These are phyloP conservation scores for Agrochola macilenta DNA, from an alignment of 2,888 invertebrate genomes.

Conservation along the genomic window DNA sequence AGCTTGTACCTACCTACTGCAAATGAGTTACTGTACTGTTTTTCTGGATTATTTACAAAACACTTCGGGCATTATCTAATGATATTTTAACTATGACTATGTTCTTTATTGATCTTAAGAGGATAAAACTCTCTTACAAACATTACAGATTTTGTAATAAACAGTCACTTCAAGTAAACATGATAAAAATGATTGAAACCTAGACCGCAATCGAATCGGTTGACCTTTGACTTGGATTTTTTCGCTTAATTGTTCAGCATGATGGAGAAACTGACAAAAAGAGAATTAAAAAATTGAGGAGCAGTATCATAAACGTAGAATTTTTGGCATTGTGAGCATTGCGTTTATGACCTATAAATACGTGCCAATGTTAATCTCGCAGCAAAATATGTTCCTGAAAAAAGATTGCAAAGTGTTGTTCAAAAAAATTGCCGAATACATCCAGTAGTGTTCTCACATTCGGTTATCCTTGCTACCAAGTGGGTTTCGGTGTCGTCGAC, in stretches of 20 bases:
- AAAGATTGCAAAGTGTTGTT: not conserved
- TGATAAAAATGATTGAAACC: not conserved
- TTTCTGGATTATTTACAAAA: slow-evolving; percentile 16
- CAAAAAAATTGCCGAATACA: slow-evolving; percentile 8
- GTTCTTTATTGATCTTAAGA: not conserved
- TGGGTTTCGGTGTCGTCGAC: slow-evolving; percentile 46
- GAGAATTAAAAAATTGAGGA: not conserved
- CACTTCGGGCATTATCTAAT: slow-evolving; percentile 18
- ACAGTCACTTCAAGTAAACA: not conserved
- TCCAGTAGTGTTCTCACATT: slow-evolving; percentile 12
- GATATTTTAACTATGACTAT: slow-evolving; percentile 5
- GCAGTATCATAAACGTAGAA: not conserved
- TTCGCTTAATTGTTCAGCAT: not conserved
- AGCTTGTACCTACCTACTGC: slow-evolving; percentile 20
- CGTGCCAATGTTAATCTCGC: slow-evolving; percentile 20
- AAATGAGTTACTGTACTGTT: slow-evolving; percentile 12
- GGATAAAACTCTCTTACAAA: not conserved
- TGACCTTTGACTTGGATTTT: slow-evolving; percentile 10
- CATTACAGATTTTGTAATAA: slow-evolving; percentile 11
- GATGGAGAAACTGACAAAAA: slow-evolving; percentile 7
- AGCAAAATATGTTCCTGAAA: not conserved
- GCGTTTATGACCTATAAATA: slow-evolving; percentile 11
- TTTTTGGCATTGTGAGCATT: slow-evolving; percentile 27
- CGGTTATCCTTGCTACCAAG: slow-evolving; percentile 30
- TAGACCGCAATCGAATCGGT: not conserved